These are phyloP conservation scores for Phyllostomus discolor DNA, from an alignment of 2,113 vertebrate species.

Conservation along the genomic window DNA sequence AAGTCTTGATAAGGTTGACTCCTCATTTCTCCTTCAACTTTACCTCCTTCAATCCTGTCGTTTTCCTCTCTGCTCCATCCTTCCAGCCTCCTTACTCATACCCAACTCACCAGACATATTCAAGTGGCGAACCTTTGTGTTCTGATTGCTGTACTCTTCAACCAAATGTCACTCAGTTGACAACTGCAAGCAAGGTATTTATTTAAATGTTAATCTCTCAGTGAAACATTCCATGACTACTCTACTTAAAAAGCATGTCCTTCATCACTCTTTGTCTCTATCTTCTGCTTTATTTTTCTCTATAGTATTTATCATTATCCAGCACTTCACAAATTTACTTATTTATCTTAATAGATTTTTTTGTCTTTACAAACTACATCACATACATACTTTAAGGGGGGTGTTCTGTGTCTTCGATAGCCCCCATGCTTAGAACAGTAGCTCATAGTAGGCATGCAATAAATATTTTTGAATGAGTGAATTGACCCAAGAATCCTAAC, in stretches of 20 bases:
- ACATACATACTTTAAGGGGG: neutral
- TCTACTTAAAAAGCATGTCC: neutral
- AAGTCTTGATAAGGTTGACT: neutral
- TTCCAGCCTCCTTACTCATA: neutral
- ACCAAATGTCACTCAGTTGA: neutral
- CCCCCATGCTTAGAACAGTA: neutral
- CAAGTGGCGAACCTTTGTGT: neutral
- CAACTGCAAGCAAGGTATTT: neutral
- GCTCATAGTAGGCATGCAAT: neutral
- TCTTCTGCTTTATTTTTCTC: neutral
- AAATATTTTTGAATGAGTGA: neutral
- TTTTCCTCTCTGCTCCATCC: neutral
- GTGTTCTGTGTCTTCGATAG: neutral
- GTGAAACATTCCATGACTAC: neutral
- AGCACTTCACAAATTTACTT: neutral
- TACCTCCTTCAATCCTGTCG: neutral
- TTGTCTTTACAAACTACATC: neutral
- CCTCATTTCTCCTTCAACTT: neutral
- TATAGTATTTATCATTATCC: neutral
- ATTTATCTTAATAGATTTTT: neutral
- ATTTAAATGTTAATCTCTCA: neutral
- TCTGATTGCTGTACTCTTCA: neutral
- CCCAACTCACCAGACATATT: rapidly evolving
- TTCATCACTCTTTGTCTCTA: neutral
- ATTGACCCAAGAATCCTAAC: neutral